phyloP scores from a whole-genome alignment of 2,797 vertebrate genomes.

The Xenopus petersii region DNA sequence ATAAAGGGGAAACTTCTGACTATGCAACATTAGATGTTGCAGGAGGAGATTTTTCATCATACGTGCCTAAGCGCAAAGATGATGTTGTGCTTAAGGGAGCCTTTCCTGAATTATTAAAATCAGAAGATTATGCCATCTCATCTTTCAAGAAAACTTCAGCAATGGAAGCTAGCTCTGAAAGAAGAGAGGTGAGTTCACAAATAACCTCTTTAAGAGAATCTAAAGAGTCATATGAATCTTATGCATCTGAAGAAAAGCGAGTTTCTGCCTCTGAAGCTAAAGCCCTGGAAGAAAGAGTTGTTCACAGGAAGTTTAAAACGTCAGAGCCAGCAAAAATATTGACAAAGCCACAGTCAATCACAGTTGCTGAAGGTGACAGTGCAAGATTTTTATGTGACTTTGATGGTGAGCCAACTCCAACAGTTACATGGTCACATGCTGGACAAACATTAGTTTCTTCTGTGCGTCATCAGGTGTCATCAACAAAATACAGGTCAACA shows the following conservation, averaged over 20 bases:
- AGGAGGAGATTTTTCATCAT: conserved; percentile 81
- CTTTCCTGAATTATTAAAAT: conserved; percentile 83
- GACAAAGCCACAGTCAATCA: conserved; percentile 85
- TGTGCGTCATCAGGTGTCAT: conserved; percentile 76
- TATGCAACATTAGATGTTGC: conserved; percentile 91
- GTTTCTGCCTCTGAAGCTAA: conserved; percentile 67
- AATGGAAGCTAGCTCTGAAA: conserved; percentile 76
- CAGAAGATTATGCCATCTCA: conserved; percentile 84
- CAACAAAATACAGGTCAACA: conserved; percentile 78
- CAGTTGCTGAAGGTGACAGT: conserved; percentile 80
- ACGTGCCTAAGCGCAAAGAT: conserved; percentile 77
- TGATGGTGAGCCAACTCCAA: conserved; percentile 85
- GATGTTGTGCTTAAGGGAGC: conserved; percentile 82
- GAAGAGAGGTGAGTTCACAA: conserved; percentile 84
- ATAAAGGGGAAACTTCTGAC: conserved; percentile 92
- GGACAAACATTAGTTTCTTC: conserved; percentile 74
- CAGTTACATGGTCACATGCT: conserved; percentile 79
- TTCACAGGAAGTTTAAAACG: conserved; percentile 71
- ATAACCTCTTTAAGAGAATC: conserved; percentile 78
- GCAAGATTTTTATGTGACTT: conserved; percentile 87
- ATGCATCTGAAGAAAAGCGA: conserved; percentile 76
- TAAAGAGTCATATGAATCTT: conserved; percentile 72
- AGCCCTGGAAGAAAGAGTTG: conserved; percentile 68
- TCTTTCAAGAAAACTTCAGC: conserved; percentile 84
- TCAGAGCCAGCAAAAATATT: conserved; percentile 82